Evolutionary conservation across 2,797 vertebrate species (phyloP).

Genomic region (Limosa lapponica): DNA sequence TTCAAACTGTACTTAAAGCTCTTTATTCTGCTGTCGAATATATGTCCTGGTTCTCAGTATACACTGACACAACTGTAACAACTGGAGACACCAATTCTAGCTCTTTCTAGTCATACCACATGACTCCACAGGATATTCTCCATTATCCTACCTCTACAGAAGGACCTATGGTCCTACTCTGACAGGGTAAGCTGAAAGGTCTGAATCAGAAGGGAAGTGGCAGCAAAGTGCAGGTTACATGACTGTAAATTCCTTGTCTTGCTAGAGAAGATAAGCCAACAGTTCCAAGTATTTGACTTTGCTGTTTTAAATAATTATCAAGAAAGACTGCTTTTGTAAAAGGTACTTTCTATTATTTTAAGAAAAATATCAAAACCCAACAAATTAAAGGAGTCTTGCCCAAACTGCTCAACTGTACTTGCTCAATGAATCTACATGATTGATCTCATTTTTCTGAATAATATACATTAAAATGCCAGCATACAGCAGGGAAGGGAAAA

Average conservation of each 20-base stretch:
- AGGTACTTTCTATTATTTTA: not conserved
- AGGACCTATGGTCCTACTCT: not conserved
- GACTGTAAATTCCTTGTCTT: not conserved
- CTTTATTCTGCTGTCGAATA: not conserved
- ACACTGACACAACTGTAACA: not conserved
- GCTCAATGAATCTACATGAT: not conserved
- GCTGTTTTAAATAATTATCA: not conserved
- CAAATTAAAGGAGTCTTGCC: not conserved
- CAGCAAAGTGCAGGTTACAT: not conserved
- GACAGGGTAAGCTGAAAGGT: not conserved
- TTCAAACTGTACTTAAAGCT: not conserved
- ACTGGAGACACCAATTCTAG: accelerated
- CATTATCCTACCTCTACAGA: not conserved
- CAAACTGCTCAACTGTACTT: not conserved
- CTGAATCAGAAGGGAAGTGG: not conserved
- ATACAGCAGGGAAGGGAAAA: not conserved
- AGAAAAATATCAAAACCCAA: not conserved
- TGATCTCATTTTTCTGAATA: not conserved
- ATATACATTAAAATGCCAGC: not conserved
- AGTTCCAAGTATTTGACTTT: not conserved
- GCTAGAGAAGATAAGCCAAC: not conserved
- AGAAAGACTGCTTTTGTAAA: not conserved
- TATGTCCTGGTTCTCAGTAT: not conserved
- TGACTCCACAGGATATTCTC: not conserved
- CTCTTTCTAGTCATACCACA: not conserved